Percentiles rank a stretch among this genome's conserved stretches.
Conservation (phyloP, 2,888 invertebrate species). For the Lucinisca nassula region DNA sequence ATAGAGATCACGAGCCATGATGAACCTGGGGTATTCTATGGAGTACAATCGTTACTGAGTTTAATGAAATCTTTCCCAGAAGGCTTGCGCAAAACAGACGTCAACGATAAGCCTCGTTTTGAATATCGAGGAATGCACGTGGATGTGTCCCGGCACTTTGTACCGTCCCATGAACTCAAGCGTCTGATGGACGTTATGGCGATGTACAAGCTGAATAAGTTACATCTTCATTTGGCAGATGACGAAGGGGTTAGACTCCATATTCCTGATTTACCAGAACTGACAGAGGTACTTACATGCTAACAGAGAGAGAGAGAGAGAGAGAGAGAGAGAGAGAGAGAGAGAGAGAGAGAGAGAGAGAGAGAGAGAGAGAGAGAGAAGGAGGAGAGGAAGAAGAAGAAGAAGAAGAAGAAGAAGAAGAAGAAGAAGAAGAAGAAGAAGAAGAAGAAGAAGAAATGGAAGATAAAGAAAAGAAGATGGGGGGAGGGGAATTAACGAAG, state of each 20-base stretch:
- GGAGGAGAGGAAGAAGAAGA: neutral
- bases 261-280: constrained; percentile 81
- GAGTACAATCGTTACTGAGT: constrained; percentile 70
- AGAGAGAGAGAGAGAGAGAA: neutral
- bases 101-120: constrained; percentile 7
- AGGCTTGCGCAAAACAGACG: neutral
- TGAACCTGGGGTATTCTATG: constrained; percentile 73
- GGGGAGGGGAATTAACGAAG: too few relatives aligned
- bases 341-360: too few relatives aligned
- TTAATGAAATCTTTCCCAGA: constrained; percentile 27
- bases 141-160: constrained; percentile 85
- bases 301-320: too few relatives aligned
- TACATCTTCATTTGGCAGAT: constrained; percentile 84
- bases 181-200: constrained; percentile 81
- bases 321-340: too few relatives aligned
- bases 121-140: constrained; percentile 82
- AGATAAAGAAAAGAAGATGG: too few relatives aligned
- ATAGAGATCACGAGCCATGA: neutral
- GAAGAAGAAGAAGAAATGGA: neutral
- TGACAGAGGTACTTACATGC: constrained; percentile 75
- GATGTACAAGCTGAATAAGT: constrained; percentile 84
- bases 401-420: neutral
- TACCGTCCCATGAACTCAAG: constrained; percentile 68
- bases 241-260: constrained; percentile 86
- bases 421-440: neutral